Conservation (phyloP, 2,113 vertebrate genomes). For the Melanerpes aurifrons region DNA sequence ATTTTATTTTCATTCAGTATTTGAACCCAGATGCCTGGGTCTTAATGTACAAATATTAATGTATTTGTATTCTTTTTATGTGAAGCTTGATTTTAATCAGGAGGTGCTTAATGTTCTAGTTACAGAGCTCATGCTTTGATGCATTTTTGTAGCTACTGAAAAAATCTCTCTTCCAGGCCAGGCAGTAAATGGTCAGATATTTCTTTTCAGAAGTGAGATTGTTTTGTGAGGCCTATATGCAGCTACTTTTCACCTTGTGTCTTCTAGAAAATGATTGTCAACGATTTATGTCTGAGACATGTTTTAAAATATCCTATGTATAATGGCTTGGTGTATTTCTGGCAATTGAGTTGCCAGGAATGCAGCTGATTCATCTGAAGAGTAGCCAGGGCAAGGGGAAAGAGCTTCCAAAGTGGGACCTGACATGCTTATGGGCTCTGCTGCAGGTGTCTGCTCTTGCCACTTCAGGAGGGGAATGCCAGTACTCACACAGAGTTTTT, state of each 20-base stretch:
- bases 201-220: not conserved
- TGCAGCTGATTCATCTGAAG: not conserved
- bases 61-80: not conserved
- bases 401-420: not conserved
- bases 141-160: not conserved
- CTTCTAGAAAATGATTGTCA: not conserved
- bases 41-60: not conserved
- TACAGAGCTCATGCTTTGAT: not conserved
- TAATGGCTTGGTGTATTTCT: not conserved
- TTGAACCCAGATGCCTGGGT: not conserved
- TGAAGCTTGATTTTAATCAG: not conserved
- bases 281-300: not conserved
- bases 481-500: not conserved
- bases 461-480: rapidly evolving
- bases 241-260: not conserved
- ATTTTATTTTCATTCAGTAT: not conserved
- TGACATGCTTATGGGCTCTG: not conserved
- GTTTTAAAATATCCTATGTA: not conserved
- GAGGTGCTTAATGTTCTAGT: not conserved
- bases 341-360: not conserved
- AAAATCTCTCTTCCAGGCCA: not conserved
- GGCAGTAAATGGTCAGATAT: not conserved
- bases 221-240: not conserved
- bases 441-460: rapidly evolving
- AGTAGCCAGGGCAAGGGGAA: not conserved